Percentiles rank a stretch among this genome's conserved stretches.
Evolutionary conservation across 2,888 invertebrate genomes (phyloP).

Genomic region (Drosophila paracracens): DNA sequence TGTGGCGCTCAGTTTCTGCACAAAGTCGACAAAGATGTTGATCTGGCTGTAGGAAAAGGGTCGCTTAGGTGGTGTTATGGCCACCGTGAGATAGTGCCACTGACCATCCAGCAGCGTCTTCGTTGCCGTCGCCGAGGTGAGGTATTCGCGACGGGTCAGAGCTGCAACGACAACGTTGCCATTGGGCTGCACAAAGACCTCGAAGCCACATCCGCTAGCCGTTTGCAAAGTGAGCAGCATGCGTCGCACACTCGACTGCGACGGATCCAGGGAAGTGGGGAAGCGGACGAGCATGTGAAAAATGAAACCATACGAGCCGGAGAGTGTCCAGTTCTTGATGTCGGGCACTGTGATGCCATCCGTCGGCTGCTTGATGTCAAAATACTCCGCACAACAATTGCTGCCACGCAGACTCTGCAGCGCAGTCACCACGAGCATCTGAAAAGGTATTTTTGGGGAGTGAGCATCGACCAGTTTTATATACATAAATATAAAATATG

Average conservation of each 20-base stretch:
- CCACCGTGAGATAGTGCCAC: constrained; percentile 87
- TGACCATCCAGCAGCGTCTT: constrained; percentile 84
- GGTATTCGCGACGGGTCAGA: constrained; percentile 87
- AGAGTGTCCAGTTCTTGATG: constrained; percentile 87
- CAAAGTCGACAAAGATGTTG: constrained; percentile 87
- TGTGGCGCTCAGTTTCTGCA: constrained; percentile 86
- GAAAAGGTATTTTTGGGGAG: constrained; percentile 8
- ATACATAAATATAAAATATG: constrained; percentile 8
- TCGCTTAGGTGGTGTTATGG: constrained; percentile 85
- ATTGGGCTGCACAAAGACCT: constrained; percentile 87
- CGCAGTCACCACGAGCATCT: constrained; percentile 83
- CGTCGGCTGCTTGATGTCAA: constrained; percentile 85
- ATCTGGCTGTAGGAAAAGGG: constrained; percentile 88
- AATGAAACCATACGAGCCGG: constrained; percentile 86
- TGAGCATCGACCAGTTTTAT: not conserved
- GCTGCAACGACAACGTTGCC: constrained; percentile 87
- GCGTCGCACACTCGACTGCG: constrained; percentile 82
- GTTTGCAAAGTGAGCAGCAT: constrained; percentile 86
- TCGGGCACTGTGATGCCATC: constrained; percentile 87
- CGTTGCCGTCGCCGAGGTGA: constrained; percentile 86
- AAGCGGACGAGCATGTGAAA: constrained; percentile 87
- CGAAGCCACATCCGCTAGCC: constrained; percentile 86
- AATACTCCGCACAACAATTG: constrained; percentile 86
- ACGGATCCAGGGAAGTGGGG: constrained; percentile 79
- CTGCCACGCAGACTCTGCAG: constrained; percentile 82